A percentile compares a stretch with the other conserved stretches of the same genome.
Evolutionary conservation across 2,797 vertebrate species (phyloP).

Genomic region (Danio jaintianensis): DNA sequence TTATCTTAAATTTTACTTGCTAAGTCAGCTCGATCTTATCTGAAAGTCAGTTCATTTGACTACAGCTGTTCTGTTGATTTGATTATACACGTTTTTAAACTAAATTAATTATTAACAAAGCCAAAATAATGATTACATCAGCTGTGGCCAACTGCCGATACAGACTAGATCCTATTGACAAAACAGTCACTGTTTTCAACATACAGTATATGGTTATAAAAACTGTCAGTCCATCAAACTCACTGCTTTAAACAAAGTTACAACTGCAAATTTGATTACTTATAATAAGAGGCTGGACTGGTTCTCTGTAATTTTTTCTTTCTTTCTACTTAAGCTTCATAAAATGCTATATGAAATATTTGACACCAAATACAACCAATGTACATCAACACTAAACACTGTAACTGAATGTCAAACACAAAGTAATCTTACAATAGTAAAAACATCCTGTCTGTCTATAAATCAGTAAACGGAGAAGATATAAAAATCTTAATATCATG

Average conservation of each 20-base stretch:
- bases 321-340: neutral
- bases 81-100: neutral
- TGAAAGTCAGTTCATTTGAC: slow-evolving; percentile 28
- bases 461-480: neutral
- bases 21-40: slow-evolving; percentile 28
- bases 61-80: slow-evolving; percentile 9
- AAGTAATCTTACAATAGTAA: slow-evolving; percentile 7
- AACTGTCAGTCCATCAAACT: neutral
- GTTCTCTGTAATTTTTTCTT: neutral
- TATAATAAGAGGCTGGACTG: neutral
- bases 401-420: slow-evolving; percentile 17
- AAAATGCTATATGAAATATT: neutral
- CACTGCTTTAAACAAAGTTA: neutral
- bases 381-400: neutral
- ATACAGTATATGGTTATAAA: neutral
- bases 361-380: slow-evolving; percentile 2
- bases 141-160: neutral
- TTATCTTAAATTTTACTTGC: neutral
- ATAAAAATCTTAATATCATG: slow-evolving; percentile 11
- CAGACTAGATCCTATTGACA: neutral
- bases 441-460: neutral
- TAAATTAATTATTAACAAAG: slow-evolving; percentile 7
- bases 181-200: slow-evolving; percentile 18
- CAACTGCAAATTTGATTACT: neutral
- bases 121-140: slow-evolving; percentile 2